phyloP scores from a whole-genome alignment of 1,140 invertebrate species.

The Polypedilum pembai region DNA sequence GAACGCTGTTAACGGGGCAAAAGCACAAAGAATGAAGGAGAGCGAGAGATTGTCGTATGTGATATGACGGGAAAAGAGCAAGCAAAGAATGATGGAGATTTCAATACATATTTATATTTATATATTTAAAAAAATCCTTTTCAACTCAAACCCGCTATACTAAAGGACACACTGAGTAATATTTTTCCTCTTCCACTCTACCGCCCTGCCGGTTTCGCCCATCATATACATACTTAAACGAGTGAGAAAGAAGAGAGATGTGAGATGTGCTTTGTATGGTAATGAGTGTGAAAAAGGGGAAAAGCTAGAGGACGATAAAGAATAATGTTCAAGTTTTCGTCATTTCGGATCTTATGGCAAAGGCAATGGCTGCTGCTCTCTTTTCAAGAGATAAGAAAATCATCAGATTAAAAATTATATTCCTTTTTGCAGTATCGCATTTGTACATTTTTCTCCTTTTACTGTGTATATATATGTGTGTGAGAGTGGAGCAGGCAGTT shows the following conservation, averaged over 20 bases:
- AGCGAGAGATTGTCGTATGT: not conserved
- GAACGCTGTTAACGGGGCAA: not conserved
- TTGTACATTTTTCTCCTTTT: no score
- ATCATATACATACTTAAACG: no score
- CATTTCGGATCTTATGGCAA: not conserved
- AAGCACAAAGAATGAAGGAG: not conserved
- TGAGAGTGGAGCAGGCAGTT: not conserved
- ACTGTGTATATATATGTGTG: no score
- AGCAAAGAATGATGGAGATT: constrained; percentile 24
- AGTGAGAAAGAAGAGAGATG: not conserved
- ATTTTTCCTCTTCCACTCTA: not conserved
- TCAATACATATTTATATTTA: constrained; percentile 22
- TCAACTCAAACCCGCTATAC: not conserved
- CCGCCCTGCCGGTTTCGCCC: no score
- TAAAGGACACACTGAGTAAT: not conserved
- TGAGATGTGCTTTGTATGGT: not conserved
- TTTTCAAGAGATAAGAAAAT: constrained; percentile 12
- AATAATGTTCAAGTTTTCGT: constrained; percentile 23
- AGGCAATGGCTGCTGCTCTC: not conserved
- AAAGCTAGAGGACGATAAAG: constrained; percentile 17
- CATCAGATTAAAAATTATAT: constrained; percentile 26
- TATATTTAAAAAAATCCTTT: constrained; percentile 4
- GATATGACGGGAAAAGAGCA: not conserved
- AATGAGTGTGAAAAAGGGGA: not conserved
- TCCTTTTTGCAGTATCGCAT: not conserved